These are phyloP conservation scores for Antechinus stuartii DNA, from an alignment of 2,113 vertebrate species.

Conservation along the genomic window DNA sequence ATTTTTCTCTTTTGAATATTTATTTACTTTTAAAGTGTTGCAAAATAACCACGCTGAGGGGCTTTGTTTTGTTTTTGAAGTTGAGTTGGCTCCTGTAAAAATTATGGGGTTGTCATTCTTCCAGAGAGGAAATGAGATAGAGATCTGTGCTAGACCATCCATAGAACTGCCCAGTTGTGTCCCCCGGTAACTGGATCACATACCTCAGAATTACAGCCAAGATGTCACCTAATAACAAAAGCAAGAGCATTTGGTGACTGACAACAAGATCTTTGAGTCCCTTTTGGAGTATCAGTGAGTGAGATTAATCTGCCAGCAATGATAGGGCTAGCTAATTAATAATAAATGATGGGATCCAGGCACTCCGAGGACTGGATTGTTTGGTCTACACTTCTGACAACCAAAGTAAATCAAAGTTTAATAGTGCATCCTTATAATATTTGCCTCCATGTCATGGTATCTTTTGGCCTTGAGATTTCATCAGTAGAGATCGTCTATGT, in stretches of 20 bases:
- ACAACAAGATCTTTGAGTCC: not conserved
- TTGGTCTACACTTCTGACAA: conserved; percentile 14
- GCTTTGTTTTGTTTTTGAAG: conserved; percentile 14
- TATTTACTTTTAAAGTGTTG: conserved; percentile 27
- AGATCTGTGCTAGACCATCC: not conserved
- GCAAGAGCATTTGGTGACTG: not conserved
- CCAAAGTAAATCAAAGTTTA: not conserved
- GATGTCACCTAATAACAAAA: not conserved
- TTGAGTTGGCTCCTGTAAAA: conserved; percentile 31
- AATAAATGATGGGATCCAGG: not conserved
- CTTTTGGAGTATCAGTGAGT: not conserved
- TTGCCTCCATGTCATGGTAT: conserved; percentile 5
- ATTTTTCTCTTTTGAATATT: not conserved
- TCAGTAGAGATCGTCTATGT: not conserved
- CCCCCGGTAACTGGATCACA: not conserved
- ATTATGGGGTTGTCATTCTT: conserved; percentile 33
- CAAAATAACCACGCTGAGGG: conserved; percentile 16
- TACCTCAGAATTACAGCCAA: not conserved
- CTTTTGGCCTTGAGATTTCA: not conserved
- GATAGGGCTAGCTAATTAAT: conserved; percentile 18
- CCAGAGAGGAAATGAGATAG: conserved; percentile 39
- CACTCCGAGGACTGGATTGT: not conserved
- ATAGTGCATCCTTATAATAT: not conserved
- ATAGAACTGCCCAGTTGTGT: not conserved
- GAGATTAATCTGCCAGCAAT: conserved; percentile 64